Evolutionary conservation across 2,113 vertebrate species (phyloP).

Genomic region (Irena cyanogastra): DNA sequence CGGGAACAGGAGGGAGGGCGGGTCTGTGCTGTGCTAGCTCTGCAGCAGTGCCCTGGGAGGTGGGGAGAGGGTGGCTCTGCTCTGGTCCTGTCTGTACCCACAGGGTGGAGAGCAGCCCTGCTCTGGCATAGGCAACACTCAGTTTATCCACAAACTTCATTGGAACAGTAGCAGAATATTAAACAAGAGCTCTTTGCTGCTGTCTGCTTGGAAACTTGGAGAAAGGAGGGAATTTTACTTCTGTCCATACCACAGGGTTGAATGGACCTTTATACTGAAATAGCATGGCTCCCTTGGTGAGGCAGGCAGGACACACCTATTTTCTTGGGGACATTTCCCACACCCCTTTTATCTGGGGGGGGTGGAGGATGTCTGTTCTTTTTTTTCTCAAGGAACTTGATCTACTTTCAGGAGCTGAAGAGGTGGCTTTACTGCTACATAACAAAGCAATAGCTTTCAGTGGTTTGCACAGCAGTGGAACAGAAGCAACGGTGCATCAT

Average conservation of each 20-base stretch:
- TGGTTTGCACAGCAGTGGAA: background rate
- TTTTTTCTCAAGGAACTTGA: background rate
- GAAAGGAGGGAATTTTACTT: slow-evolving; percentile 9
- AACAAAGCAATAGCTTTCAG: background rate
- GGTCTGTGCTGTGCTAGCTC: background rate
- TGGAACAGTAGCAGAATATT: slow-evolving; percentile 45
- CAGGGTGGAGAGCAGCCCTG: slow-evolving; percentile 19
- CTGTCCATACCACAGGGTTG: background rate
- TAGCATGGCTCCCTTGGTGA: background rate
- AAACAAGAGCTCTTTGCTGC: slow-evolving; percentile 24
- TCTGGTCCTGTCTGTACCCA: background rate
- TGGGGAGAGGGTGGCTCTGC: background rate
- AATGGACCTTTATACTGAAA: slow-evolving; percentile 20
- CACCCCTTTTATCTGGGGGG: background rate
- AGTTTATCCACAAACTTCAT: slow-evolving; percentile 34
- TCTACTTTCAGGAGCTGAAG: background rate
- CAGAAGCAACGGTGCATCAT: background rate
- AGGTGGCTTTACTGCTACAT: background rate
- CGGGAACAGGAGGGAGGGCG: background rate
- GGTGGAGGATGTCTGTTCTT: background rate
- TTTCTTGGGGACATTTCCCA: background rate
- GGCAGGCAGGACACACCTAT: background rate
- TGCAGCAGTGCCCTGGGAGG: background rate
- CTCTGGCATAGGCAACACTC: background rate
- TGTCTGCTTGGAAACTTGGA: slow-evolving; percentile 43